Percentiles rank a stretch among this genome's conserved stretches.
phyloP scores from a whole-genome alignment of 2,797 vertebrate species.

The Pangasius sanitwongsei region DNA sequence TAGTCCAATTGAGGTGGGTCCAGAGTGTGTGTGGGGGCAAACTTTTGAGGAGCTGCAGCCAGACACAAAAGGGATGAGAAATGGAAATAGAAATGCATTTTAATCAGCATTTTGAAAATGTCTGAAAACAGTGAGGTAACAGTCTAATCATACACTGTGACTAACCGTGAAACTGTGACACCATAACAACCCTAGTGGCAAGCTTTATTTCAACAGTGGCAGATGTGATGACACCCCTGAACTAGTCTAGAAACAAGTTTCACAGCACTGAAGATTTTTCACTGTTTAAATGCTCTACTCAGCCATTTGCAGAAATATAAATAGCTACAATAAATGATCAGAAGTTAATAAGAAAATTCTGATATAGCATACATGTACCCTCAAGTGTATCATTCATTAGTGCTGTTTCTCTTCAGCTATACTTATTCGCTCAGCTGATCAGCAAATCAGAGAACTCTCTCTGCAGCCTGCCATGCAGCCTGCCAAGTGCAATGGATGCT shows the following conservation, averaged over 20 bases:
- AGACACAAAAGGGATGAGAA: no score
- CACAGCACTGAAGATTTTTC: background rate
- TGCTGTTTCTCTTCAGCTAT: background rate
- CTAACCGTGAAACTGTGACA: background rate
- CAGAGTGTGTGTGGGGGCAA: no score
- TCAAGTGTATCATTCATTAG: background rate
- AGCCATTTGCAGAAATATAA: background rate
- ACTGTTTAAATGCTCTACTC: background rate
- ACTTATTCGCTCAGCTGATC: background rate
- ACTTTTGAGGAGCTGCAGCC: no score
- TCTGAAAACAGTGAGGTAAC: background rate
- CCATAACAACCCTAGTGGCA: background rate
- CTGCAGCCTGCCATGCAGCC: background rate
- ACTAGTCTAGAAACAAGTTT: background rate
- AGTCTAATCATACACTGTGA: background rate
- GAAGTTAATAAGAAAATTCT: background rate
- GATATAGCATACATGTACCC: background rate
- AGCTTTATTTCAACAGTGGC: background rate
- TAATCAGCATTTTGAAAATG: background rate
- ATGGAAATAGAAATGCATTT: background rate
- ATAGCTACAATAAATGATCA: background rate
- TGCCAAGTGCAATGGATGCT: no score
- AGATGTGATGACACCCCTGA: background rate
- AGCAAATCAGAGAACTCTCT: background rate
- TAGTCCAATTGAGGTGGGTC: no score